Evolutionary conservation across 2,888 invertebrate species (phyloP), one percentile per base, ranked within the genome.

Genomic region (Brenthis daphne): DNA sequence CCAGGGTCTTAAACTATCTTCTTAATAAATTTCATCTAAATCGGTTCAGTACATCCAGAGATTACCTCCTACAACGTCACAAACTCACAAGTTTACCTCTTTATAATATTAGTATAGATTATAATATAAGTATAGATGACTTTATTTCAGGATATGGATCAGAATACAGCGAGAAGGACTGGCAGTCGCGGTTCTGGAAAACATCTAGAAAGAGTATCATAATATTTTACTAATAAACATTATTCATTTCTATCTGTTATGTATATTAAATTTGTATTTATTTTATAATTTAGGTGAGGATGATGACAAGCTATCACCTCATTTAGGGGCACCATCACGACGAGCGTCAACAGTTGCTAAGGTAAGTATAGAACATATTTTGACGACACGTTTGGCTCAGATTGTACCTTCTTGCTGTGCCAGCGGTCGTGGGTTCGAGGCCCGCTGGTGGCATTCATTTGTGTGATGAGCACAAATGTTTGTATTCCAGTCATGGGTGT

Each of bases 101-200:
- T 20, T 20, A 20, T 20, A 20, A 20, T 20, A 20, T 20, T 20
- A 20, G 20, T 20, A 20, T 33, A 14, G 33, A 54, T 16, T 16
- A 16, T 16, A 16, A 16, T 16, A 16, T 6, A 37, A 11, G 11
- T 37, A 20, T 33, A 14, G 33, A 54, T 55, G 8, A 29, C 24
- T 33, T 67, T 54, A 53, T 73, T 71, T 67, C 72, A 93, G 96
- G 96, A 66, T 96, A 96, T 76, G 96, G 96, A 70, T 96, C 96
- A 13, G 96, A 96, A 86, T 94, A 95, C 83, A 96, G 96, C 79
- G 96, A 96, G 72, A 89, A 94, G 70, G 95, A 95, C 73, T 93
- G 95, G 87, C 95, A 94, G 74, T 85, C 94, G 2, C 79, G 89
- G 47, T 90, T 94, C 79, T 96, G 96, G 96, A 94, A 94, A 79